Evolutionary conservation across 2,888 invertebrate species (phyloP).

Genomic region (Empis stercorea): DNA sequence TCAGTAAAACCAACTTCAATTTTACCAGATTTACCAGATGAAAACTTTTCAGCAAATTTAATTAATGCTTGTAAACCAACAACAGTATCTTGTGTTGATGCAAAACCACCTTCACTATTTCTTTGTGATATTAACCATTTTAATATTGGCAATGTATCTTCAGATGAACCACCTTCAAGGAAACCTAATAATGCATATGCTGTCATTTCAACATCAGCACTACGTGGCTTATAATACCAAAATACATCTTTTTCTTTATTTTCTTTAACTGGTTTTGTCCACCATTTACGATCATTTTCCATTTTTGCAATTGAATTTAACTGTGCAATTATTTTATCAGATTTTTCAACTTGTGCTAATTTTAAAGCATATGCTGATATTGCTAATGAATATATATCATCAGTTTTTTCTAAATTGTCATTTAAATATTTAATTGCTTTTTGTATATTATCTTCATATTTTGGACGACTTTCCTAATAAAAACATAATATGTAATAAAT

Average conservation of each 20-base stretch:
- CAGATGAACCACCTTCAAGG: conserved; percentile 31
- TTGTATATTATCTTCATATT: conserved; percentile 54
- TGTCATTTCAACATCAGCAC: conserved; percentile 68
- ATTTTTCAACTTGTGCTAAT: conserved; percentile 56
- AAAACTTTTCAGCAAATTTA: conserved; percentile 47
- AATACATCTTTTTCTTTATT: conserved; percentile 49
- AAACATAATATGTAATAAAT: no score
- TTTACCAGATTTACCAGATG: conserved; percentile 23
- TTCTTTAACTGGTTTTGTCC: conserved; percentile 50
- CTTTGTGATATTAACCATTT: conserved; percentile 61
- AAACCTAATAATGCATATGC: conserved; percentile 72
- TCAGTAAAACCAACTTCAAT: conserved; percentile 23
- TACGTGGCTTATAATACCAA: conserved; percentile 48
- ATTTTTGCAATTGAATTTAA: conserved; percentile 39
- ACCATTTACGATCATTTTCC: conserved; percentile 59
- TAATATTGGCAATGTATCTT: conserved; percentile 40
- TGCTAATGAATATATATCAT: conserved; percentile 62
- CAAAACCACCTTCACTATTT: conserved; percentile 55
- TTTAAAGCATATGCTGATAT: conserved; percentile 66
- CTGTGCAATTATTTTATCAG: conserved; percentile 47
- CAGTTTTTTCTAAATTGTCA: conserved; percentile 48
- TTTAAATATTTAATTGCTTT: conserved; percentile 66
- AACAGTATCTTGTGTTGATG: conserved; percentile 68
- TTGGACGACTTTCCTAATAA: conserved; percentile 17
- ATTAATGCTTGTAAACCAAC: conserved; percentile 59